Percentiles rank a stretch among this genome's conserved stretches.
Conservation (phyloP, 2,888 invertebrate species). For the Erebia ligea region DNA sequence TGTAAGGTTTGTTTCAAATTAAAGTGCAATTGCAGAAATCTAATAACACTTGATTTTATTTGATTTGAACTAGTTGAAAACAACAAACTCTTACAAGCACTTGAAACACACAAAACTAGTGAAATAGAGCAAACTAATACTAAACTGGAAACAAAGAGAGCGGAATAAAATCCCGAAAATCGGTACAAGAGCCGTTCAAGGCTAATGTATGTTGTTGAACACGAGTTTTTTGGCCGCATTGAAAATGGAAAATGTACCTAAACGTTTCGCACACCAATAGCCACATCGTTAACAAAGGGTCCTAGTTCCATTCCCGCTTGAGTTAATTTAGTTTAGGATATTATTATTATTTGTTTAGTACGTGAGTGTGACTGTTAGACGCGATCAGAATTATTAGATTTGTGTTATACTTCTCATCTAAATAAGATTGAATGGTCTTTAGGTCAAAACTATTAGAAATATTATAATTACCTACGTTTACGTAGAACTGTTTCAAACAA, state of each 20-base stretch:
- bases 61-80: neutral
- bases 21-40: no score
- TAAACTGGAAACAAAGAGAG: slow-evolving; percentile 32
- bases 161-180: slow-evolving; percentile 26
- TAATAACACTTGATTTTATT: neutral
- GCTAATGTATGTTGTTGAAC: slow-evolving; percentile 24
- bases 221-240: slow-evolving; percentile 3
- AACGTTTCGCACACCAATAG: neutral
- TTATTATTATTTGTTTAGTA: no score
- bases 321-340: no score
- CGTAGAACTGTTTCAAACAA: no score
- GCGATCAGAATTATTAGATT: no score
- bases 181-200: slow-evolving; percentile 30
- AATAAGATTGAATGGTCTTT: no score
- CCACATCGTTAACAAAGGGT: neutral
- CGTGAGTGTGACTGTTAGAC: no score
- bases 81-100: slow-evolving; percentile 29
- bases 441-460: no score
- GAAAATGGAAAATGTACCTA: slow-evolving; percentile 17
- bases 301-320: neutral
- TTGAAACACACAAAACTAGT: slow-evolving; percentile 29
- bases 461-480: no score
- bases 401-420: no score
- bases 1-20: no score
- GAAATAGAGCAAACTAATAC: slow-evolving; percentile 34